These are phyloP conservation scores for Leptarthrus brevirostris DNA, from an alignment of 2,888 invertebrate species.

Conservation along the genomic window DNA sequence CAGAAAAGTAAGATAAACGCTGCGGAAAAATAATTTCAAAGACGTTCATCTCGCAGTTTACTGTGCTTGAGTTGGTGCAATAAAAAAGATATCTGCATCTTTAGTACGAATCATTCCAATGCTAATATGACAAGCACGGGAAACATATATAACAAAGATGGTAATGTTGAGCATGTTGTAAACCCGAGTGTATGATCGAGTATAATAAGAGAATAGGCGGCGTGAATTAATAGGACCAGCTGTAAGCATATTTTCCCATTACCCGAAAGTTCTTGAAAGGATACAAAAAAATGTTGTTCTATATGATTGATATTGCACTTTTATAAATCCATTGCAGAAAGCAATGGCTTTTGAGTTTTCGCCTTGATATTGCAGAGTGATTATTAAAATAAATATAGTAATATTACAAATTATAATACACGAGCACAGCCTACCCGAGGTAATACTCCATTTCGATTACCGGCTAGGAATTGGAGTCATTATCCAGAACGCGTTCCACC, in stretches of 20 bases:
- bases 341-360: not conserved
- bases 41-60: slow-evolving; percentile 12
- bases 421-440: too few relatives aligned
- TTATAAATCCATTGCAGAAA: not conserved
- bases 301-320: not conserved
- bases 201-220: slow-evolving; percentile 38
- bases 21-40: slow-evolving; percentile 24
- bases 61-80: slow-evolving; percentile 36
- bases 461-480: too few relatives aligned
- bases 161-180: slow-evolving; percentile 16
- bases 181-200: slow-evolving; percentile 38
- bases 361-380: not conserved
- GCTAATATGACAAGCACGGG: slow-evolving; percentile 23
- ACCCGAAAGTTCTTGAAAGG: slow-evolving; percentile 21
- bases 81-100: slow-evolving; percentile 18
- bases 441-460: too few relatives aligned
- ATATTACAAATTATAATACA: too few relatives aligned
- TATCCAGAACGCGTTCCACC: too few relatives aligned
- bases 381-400: not conserved
- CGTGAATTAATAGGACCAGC: slow-evolving; percentile 39
- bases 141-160: not conserved
- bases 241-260: slow-evolving; percentile 35
- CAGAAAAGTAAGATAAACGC: slow-evolving; percentile 37
- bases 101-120: slow-evolving; percentile 29
- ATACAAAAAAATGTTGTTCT: not conserved